Base-by-base conservation (phyloP, 2,113 vertebrate genomes). In the Ancistrus triradiatus region DNA sequence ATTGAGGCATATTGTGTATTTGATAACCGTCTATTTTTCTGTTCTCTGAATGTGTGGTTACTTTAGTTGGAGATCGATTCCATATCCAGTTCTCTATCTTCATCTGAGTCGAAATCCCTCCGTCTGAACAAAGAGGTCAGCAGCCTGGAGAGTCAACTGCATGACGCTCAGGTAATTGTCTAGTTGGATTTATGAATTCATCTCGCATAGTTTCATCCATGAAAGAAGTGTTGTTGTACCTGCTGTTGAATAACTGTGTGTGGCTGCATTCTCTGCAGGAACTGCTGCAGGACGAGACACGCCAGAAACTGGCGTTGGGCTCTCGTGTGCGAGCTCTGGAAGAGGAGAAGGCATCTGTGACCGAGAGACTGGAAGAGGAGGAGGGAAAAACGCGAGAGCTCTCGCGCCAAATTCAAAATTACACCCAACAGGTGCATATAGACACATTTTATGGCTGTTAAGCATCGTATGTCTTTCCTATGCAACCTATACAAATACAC, bases 341-440 rank as follows among this genome's bases (percentile, higher is more conserved):
- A 81, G 90, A 92, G 0, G 93, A 95, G 68, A 90, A 80, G 18
- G 80, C 81, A 0, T 85, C 84, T 4, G 77, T 95, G 28, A 82
- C 88, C 74, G 93, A 95, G 61, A 88, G 90, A 71, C 77, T 93
- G 7, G 92, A 95, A 13, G 92, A 95, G 56, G 93, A 95, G 46
- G 90, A 90, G 0, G 80, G 89, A 0, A 80, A 81, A 58, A 81
- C 74, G 69, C 87, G 77, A 69, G 89, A 90, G 59, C 59, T 89
- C 24, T 76, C 10, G 33, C 81, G 87, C 9, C 91, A 92, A 79
- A 85, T 90, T 15, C 90, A 90, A 80, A 85, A 75, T 44, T 80
- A 79, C 21, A 63, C 49, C 3, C 73, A 69, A 18, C 73, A 75
- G 65, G 73, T 75, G 33, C 9, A 17, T 25, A 25, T 8, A 19